These are phyloP conservation scores for Pyrgilauda ruficollis DNA, from an alignment of 2,113 vertebrate genomes.

Conservation along the genomic window DNA sequence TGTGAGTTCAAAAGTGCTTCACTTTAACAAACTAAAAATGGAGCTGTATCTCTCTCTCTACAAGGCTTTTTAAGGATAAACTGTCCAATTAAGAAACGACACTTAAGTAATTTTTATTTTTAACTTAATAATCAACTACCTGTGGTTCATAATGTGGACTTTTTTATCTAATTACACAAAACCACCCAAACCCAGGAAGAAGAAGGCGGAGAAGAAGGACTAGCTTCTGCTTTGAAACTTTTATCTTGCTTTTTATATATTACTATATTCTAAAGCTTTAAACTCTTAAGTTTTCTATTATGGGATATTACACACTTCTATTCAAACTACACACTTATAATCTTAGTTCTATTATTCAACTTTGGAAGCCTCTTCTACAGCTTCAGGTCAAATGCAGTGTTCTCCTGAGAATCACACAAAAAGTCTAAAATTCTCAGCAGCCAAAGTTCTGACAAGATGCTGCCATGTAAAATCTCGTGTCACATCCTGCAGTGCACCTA, in stretches of 20 bases:
- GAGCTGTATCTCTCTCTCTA: neutral
- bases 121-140: neutral
- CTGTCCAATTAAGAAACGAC: neutral
- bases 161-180: neutral
- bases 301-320: neutral
- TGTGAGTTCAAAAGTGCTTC: neutral
- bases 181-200: neutral
- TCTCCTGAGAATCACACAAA: neutral
- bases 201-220: neutral
- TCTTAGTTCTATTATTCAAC: neutral
- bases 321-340: neutral
- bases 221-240: neutral
- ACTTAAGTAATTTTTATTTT: neutral
- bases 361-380: neutral
- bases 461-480: fast-evolving
- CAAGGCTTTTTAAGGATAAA: neutral
- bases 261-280: neutral
- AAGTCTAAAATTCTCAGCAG: neutral
- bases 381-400: neutral
- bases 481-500: fast-evolving
- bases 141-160: neutral
- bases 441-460: neutral
- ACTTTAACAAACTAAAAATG: neutral
- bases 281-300: neutral
- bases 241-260: neutral